Percentiles rank a stretch among this genome's conserved stretches.
phyloP scores from a whole-genome alignment of 2,888 invertebrate genomes.

The Dysmachus trigonus region DNA sequence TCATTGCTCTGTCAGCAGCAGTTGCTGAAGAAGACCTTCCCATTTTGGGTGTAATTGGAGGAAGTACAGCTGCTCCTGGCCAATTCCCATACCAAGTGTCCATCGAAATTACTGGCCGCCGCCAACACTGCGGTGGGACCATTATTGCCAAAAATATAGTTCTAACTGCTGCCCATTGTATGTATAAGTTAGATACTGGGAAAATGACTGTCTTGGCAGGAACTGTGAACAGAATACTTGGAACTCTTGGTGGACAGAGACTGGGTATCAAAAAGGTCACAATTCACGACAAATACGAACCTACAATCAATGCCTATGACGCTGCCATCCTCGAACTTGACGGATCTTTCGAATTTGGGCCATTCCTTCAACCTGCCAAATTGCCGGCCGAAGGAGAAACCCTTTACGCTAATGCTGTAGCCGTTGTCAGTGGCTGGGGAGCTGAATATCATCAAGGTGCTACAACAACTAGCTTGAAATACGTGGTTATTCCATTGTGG shows the following conservation, averaged over 20 bases:
- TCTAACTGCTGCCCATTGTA: constrained; percentile 30
- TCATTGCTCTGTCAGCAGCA: neutral
- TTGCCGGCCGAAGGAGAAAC: neutral
- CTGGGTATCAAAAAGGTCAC: neutral
- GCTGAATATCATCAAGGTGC: neutral
- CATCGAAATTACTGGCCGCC: neutral
- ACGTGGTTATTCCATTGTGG: neutral
- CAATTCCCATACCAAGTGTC: constrained; percentile 33
- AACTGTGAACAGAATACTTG: neutral
- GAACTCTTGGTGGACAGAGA: neutral
- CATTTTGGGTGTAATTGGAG: neutral
- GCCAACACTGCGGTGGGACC: constrained; percentile 22
- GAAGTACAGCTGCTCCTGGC: neutral
- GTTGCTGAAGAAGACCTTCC: neutral
- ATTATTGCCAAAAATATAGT: neutral
- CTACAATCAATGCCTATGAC: neutral
- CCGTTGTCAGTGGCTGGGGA: neutral
- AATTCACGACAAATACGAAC: neutral
- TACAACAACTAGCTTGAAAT: neutral
- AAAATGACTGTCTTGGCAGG: neutral
- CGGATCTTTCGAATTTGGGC: neutral
- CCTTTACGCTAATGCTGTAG: neutral
- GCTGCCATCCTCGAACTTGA: neutral
- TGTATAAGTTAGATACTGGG: neutral
- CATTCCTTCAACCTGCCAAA: neutral